Percentiles rank a stretch among this genome's conserved stretches.
These are phyloP conservation scores for Oxygymnocypris stewartii DNA, from an alignment of 2,113 vertebrate species.

Conservation along the genomic window DNA sequence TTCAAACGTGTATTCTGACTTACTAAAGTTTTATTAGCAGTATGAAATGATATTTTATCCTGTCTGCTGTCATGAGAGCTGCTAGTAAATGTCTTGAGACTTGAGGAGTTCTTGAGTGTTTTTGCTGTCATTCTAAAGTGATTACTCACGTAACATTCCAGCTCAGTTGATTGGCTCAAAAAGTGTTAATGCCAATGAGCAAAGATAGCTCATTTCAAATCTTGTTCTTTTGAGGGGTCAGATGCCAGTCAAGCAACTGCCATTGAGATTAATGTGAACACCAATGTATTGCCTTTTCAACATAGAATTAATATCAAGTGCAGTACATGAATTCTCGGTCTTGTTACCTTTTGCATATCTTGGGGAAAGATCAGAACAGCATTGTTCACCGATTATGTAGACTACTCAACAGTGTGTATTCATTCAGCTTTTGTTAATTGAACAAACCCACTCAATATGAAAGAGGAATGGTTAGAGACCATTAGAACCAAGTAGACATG, in stretches of 20 bases:
- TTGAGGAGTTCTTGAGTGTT: background rate
- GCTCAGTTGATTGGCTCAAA: background rate
- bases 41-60: background rate
- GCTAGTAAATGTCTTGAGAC: background rate
- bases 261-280: conserved; percentile 4
- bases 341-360: background rate
- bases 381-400: background rate
- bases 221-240: background rate
- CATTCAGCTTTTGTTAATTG: background rate
- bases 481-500: background rate
- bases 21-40: background rate
- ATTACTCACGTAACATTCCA: background rate
- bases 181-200: background rate
- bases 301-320: background rate
- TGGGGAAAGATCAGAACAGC: background rate
- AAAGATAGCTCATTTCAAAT: background rate
- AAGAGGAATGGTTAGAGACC: conserved; percentile 7
- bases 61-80: background rate
- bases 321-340: background rate
- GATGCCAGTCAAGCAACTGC: background rate
- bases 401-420: background rate
- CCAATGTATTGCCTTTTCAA: background rate
- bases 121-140: background rate
- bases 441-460: conserved; percentile 1
- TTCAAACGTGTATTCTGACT: background rate